Evolutionary conservation across 2,888 invertebrate genomes (phyloP).

Genomic region (Cepaea hortensis): DNA sequence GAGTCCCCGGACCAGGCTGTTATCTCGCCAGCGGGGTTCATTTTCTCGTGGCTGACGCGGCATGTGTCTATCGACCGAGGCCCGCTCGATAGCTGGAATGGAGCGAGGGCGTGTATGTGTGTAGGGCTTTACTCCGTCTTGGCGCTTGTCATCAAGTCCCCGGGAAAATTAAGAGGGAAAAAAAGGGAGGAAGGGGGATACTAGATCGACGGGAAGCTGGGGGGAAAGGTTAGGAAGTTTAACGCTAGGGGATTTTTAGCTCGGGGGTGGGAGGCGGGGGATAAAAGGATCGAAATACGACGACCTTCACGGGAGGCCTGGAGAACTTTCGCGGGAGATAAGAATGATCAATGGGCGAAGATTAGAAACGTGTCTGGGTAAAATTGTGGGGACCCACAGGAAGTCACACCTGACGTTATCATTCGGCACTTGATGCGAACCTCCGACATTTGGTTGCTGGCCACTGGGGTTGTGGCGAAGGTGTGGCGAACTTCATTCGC

Average conservation of each 20-base stretch:
- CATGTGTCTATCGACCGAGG: conserved; percentile 44
- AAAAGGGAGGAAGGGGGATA: background rate
- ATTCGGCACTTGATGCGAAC: background rate
- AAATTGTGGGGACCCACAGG: background rate
- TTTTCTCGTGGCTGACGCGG: conserved; percentile 37
- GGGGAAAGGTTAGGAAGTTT: background rate
- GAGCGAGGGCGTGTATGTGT: conserved; percentile 12
- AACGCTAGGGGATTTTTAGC: background rate
- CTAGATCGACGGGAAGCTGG: conserved; percentile 36
- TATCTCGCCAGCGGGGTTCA: conserved; percentile 41
- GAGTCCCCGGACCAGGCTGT: conserved; percentile 25
- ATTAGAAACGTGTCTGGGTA: background rate
- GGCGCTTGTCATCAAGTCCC: conserved; percentile 15
- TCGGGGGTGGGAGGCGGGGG: background rate
- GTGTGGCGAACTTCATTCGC: too few relatives aligned
- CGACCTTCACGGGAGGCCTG: background rate
- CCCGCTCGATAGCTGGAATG: conserved; percentile 35
- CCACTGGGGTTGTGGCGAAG: too few relatives aligned
- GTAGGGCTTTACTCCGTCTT: conserved; percentile 20
- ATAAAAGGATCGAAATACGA: background rate
- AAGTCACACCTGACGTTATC: background rate
- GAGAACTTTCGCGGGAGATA: background rate
- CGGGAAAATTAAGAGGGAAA: background rate
- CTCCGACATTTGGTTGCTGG: too few relatives aligned
- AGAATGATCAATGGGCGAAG: background rate